Conservation (phyloP, 2,797 vertebrate genomes). For the Telmatherina bonti region DNA sequence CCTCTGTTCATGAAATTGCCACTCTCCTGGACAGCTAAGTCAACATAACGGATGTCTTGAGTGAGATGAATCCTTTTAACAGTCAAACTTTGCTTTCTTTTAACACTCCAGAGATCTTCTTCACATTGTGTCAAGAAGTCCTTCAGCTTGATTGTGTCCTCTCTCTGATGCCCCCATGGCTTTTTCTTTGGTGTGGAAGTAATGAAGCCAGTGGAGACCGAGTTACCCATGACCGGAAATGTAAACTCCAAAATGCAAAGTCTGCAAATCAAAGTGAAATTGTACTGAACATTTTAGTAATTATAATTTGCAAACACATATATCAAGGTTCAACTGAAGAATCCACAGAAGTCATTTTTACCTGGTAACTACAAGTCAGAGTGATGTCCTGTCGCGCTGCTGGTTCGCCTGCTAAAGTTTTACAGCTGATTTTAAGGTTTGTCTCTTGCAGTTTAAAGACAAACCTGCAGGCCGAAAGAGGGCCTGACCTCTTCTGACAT, state of each 20-base stretch:
- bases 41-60: conserved; percentile 20
- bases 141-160: conserved; percentile 57
- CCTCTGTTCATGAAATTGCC: background rate
- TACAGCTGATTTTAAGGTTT: conserved; percentile 13
- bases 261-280: conserved; percentile 21
- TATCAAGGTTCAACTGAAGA: conserved; percentile 10
- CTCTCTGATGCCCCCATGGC: conserved; percentile 33
- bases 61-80: conserved; percentile 24
- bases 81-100: conserved; percentile 27
- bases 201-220: conserved; percentile 36
- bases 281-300: background rate
- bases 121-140: conserved; percentile 43
- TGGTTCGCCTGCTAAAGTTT: conserved; percentile 16
- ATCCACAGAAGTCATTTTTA: conserved; percentile 17
- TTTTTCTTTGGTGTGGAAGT: conserved; percentile 36
- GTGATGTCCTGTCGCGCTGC: conserved; percentile 1
- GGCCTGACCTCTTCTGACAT: conserved; percentile 8
- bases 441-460: conserved; percentile 42
- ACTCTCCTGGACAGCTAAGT: conserved; percentile 24
- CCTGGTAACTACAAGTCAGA: conserved; percentile 5
- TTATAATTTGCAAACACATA: conserved; percentile 16
- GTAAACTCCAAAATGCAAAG: background rate
- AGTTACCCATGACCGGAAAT: conserved; percentile 63
- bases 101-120: conserved; percentile 39
- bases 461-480: background rate